Conservation (phyloP, 2,797 vertebrate species). For the Spea hammondii region DNA sequence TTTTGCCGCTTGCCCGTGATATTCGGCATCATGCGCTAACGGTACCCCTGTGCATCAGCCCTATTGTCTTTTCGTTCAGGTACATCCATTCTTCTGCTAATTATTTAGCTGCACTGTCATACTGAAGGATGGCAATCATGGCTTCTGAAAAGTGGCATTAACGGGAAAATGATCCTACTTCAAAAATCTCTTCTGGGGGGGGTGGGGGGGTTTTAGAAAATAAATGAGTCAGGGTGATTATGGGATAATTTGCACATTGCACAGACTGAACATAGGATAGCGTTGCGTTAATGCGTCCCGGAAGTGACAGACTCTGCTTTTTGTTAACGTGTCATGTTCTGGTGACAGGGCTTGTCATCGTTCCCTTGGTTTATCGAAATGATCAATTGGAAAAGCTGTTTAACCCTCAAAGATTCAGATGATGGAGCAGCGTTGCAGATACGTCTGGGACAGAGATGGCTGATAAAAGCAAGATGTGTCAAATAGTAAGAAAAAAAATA, state of each 20-base stretch:
- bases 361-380: background rate
- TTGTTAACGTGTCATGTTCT: constrained; percentile 3
- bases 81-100: constrained; percentile 18
- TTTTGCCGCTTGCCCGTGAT: no score
- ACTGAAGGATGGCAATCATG: constrained; percentile 4
- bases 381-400: background rate
- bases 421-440: no score
- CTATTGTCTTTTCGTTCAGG: background rate
- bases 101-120: constrained; percentile 11
- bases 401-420: background rate
- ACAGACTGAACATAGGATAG: constrained; percentile 16
- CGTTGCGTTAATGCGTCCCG: constrained; percentile 5
- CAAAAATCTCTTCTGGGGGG: background rate
- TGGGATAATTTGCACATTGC: constrained; percentile 7
- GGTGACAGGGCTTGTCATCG: background rate
- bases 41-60: background rate
- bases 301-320: constrained; percentile 4
- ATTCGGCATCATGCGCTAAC: no score
- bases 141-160: constrained; percentile 7
- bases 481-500: no score
- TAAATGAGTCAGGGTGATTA: constrained; percentile 31
- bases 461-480: no score
- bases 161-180: constrained; percentile 29
- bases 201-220: background rate
- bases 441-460: no score